Evolutionary conservation across 2,797 vertebrate species (phyloP).

Genomic region (Hipposideros larvatus): DNA sequence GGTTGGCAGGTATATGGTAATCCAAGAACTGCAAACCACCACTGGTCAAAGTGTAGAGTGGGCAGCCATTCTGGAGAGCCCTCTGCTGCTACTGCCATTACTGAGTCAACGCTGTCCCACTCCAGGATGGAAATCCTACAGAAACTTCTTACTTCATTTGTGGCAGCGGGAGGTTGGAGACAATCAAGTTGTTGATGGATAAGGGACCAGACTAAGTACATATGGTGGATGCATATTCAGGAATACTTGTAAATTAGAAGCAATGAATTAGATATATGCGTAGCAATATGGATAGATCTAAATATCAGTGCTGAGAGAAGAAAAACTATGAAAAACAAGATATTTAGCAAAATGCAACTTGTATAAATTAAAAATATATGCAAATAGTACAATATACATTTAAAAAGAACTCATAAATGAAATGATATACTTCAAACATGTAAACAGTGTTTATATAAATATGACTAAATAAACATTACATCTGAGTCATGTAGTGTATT

Average conservation of each 20-base stretch:
- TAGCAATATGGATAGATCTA: background rate
- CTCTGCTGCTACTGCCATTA: too few species aligned
- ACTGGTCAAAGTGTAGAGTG: background rate
- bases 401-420: conserved; percentile 22
- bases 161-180: background rate
- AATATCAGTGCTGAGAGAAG: background rate
- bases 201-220: background rate
- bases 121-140: background rate
- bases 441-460: conserved; percentile 1
- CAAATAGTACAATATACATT: conserved; percentile 14
- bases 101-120: background rate
- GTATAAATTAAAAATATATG: background rate
- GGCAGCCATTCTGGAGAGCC: background rate
- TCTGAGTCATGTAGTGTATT: background rate
- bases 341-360: background rate
- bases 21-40: background rate
- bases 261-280: background rate
- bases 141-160: background rate
- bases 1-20: background rate
- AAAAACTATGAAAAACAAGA: background rate
- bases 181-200: background rate
- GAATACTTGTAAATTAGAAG: background rate
- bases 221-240: background rate
- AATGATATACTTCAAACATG: background rate
- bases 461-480: conserved; percentile 26